Conservation (phyloP, 1,140 invertebrate genomes). For the Physella acuta region DNA sequence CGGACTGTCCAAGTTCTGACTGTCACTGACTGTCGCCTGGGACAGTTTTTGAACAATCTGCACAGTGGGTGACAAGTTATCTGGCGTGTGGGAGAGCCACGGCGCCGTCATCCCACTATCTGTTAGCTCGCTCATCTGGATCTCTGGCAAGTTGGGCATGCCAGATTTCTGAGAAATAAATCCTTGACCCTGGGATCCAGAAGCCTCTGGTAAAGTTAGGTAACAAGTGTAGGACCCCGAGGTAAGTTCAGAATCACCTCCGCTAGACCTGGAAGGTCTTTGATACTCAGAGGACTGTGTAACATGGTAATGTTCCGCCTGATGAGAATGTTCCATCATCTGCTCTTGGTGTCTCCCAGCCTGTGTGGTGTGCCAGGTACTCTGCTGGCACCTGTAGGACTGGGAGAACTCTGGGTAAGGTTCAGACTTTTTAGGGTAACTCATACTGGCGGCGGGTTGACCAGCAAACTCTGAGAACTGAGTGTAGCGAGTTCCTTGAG, state of each 20-base stretch:
- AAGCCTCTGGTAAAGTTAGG: too few species aligned
- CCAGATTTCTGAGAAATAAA: background rate
- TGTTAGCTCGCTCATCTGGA: conserved; percentile 15
- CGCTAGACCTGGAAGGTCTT: background rate
- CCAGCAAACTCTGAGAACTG: too few species aligned
- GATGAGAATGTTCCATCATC: conserved; percentile 5
- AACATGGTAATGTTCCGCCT: background rate
- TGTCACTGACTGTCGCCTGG: conserved; percentile 17
- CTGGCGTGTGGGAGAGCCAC: conserved; percentile 21
- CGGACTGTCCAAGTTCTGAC: background rate
- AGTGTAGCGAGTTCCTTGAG: background rate
- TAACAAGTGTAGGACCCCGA: background rate
- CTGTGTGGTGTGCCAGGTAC: background rate
- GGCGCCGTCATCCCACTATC: conserved; percentile 10
- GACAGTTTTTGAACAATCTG: conserved; percentile 25
- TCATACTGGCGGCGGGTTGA: too few species aligned
- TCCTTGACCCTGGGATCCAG: background rate
- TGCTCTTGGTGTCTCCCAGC: background rate
- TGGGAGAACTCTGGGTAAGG: too few species aligned
- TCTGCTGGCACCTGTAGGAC: too few species aligned
- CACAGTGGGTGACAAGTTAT: conserved; percentile 23
- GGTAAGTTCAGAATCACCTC: background rate
- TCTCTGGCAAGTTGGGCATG: conserved; percentile 3
- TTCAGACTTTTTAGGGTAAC: too few species aligned
- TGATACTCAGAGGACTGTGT: background rate